phyloP scores from a whole-genome alignment of 2,113 vertebrate genomes.

The Symphodus melops region DNA sequence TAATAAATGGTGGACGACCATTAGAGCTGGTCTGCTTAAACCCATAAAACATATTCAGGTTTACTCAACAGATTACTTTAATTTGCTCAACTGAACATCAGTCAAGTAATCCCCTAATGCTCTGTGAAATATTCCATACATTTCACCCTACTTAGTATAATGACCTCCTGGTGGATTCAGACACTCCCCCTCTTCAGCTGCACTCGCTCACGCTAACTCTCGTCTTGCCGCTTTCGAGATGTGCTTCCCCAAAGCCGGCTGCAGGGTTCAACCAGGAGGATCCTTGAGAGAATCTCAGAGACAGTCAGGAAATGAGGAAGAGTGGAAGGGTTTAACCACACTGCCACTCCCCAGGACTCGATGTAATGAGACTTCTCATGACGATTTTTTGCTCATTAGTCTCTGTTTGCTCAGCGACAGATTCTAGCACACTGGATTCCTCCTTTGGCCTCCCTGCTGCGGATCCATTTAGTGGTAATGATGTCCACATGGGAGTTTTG shows the following conservation, averaged over 20 bases:
- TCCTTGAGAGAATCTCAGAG: slow-evolving; percentile 9
- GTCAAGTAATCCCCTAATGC: neutral
- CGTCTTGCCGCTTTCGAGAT: slow-evolving; percentile 1
- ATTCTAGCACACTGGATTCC: slow-evolving; percentile 15
- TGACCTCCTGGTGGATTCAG: neutral
- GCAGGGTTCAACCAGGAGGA: neutral
- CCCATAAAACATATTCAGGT: slow-evolving; percentile 16
- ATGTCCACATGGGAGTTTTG: slow-evolving; percentile 49
- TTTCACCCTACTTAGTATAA: slow-evolving; percentile 3
- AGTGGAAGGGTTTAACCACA: slow-evolving; percentile 2
- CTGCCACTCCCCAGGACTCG: slow-evolving; percentile 21
- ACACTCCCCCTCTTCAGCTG: neutral
- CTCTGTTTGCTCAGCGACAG: slow-evolving; percentile 32
- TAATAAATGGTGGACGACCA: neutral
- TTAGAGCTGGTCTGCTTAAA: slow-evolving; percentile 10
- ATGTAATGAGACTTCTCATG: slow-evolving; percentile 22
- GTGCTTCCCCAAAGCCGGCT: slow-evolving; percentile 11
- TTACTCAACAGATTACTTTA: slow-evolving; percentile 19
- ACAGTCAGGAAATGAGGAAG: neutral
- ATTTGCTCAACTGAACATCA: slow-evolving; percentile 19
- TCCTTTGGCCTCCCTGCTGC: slow-evolving; percentile 3
- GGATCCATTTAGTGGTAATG: slow-evolving; percentile 50
- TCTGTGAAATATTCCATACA: slow-evolving; percentile 11
- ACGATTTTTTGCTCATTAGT: slow-evolving; percentile 57
- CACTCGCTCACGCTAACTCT: neutral